Percentiles rank a stretch among this genome's conserved stretches.
Evolutionary conservation across 2,113 vertebrate species (phyloP).

Genomic region (Bothrops jararaca): DNA sequence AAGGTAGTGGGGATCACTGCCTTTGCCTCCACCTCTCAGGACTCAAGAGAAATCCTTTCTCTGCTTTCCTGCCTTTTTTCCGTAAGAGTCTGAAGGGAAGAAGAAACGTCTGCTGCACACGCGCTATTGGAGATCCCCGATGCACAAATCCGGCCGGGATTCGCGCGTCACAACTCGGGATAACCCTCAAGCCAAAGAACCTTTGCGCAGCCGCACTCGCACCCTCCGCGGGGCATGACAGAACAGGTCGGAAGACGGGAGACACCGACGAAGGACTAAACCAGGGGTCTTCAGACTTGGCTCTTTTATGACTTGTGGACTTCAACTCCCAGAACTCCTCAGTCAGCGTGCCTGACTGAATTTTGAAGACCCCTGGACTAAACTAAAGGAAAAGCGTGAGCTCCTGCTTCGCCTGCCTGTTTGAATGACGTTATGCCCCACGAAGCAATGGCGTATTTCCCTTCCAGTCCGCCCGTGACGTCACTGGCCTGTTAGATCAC

Average conservation of each 20-base stretch:
- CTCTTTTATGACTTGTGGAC: no score
- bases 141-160: neutral
- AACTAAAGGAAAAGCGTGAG: no score
- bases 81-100: neutral
- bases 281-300: no score
- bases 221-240: neutral
- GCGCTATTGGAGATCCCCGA: neutral
- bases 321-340: no score
- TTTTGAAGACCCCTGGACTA: no score
- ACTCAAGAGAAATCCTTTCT: neutral
- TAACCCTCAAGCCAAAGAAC: neutral
- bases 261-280: neutral
- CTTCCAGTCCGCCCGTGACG: neutral
- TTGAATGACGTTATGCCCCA: neutral
- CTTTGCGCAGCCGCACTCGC: neutral
- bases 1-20: neutral
- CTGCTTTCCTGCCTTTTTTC: neutral
- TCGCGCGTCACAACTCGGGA: neutral
- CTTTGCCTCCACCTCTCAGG: neutral
- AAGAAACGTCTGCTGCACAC: neutral
- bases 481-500: conserved; percentile 15
- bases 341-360: no score
- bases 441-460: conserved; percentile 52
- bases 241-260: neutral
- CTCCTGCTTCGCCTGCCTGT: neutral